phyloP scores from a whole-genome alignment of 2,113 vertebrate genomes.

The Tachycineta bicolor region DNA sequence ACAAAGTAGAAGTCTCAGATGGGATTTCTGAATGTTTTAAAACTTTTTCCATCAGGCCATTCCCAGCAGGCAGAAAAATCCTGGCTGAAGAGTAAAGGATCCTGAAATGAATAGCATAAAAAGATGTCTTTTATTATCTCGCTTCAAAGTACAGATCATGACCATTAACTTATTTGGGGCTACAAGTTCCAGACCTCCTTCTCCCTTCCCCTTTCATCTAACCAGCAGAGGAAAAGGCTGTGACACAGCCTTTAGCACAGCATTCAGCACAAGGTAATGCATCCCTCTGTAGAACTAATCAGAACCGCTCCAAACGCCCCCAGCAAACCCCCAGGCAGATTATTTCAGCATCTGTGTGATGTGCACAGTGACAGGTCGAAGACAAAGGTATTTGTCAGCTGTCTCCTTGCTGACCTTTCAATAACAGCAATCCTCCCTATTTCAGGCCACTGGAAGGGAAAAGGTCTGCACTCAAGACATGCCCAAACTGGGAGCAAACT shows the following conservation, averaged over 20 bases:
- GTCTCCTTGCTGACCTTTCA: not conserved
- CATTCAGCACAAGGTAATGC: not conserved
- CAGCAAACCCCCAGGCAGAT: not conserved
- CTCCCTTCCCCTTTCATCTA: not conserved
- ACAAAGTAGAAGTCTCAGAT: slow-evolving; percentile 51
- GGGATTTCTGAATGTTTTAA: slow-evolving; percentile 50
- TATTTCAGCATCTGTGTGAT: not conserved
- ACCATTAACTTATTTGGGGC: slow-evolving; percentile 30
- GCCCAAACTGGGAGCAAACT: not conserved
- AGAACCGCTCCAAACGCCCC: fast-evolving
- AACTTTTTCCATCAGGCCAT: slow-evolving; percentile 22
- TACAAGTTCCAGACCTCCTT: slow-evolving; percentile 49
- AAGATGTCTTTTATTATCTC: slow-evolving; percentile 37
- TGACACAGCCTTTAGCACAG: not conserved
- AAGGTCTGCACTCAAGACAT: not conserved
- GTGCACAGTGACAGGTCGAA: not conserved
- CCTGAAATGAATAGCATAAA: slow-evolving; percentile 42
- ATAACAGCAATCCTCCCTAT: not conserved
- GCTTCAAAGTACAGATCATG: slow-evolving; percentile 50
- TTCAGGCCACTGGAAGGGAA: not conserved
- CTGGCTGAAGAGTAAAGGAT: slow-evolving; percentile 52
- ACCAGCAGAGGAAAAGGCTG: not conserved
- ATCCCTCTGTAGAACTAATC: not conserved
- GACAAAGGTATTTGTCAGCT: not conserved
- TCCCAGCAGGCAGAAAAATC: slow-evolving; percentile 43